Evolutionary conservation across 2,888 invertebrate species (phyloP).

Genomic region (Liopterus haemorrhoidalis): DNA sequence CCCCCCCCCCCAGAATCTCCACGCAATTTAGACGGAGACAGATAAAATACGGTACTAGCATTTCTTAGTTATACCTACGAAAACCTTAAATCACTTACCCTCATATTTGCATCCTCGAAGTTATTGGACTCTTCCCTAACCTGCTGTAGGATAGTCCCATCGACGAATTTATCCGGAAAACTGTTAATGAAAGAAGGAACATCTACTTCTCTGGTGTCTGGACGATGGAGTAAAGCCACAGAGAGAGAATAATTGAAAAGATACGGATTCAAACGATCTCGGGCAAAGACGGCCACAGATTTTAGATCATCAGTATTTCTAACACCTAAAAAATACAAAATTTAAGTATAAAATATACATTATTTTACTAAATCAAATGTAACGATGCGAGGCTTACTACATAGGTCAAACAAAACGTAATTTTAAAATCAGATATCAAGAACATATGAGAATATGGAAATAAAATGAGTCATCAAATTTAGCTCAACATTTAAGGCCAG

Average conservation of each 20-base stretch:
- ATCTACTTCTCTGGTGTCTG: conserved; percentile 62
- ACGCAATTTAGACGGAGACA: no score
- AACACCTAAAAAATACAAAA: conserved; percentile 51
- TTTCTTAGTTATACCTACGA: no score
- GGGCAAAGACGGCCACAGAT: conserved; percentile 64
- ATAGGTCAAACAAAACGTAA: no score
- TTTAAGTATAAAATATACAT: not conserved
- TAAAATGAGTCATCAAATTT: no score
- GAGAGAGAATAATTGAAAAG: conserved; percentile 74
- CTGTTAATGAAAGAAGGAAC: conserved; percentile 70
- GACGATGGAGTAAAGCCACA: conserved; percentile 68
- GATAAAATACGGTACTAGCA: no score
- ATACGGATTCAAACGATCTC: conserved; percentile 71
- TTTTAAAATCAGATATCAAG: no score
- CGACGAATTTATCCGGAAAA: conserved; percentile 79
- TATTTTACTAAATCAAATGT: not conserved
- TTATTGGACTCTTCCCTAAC: conserved; percentile 71
- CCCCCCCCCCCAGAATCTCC: no score
- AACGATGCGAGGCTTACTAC: no score
- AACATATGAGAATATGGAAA: no score
- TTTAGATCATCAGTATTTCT: conserved; percentile 63
- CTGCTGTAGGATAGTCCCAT: conserved; percentile 62
- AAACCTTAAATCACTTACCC: no score
- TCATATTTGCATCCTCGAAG: no score
- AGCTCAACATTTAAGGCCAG: no score